These are phyloP conservation scores for Amblyornis subalaris DNA, from an alignment of 2,113 vertebrate genomes.

Conservation along the genomic window DNA sequence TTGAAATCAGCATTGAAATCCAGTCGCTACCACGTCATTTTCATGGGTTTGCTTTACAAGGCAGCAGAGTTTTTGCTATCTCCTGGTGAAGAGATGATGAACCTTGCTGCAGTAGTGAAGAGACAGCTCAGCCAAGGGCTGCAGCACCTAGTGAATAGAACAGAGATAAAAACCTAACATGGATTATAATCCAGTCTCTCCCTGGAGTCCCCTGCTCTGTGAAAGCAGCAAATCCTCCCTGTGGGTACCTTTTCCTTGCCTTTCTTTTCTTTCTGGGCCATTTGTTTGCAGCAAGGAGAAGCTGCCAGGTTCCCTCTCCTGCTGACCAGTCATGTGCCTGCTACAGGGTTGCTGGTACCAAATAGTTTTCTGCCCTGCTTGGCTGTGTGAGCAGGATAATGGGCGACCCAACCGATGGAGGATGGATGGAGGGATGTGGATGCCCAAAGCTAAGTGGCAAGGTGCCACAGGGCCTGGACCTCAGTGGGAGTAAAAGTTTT, in stretches of 20 bases:
- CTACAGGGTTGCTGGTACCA: background rate
- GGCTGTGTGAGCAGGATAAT: background rate
- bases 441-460: background rate
- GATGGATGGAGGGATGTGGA: background rate
- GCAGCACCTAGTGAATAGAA: background rate
- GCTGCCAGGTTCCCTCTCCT: background rate
- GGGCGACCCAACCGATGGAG: rapidly evolving
- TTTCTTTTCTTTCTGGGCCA: background rate
- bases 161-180: background rate
- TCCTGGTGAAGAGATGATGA: background rate
- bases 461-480: background rate
- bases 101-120: background rate
- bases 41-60: background rate
- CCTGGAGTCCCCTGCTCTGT: background rate
- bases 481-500: background rate
- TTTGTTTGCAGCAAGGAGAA: background rate
- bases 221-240: background rate
- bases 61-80: background rate
- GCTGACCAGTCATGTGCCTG: background rate
- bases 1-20: constrained; percentile 26
- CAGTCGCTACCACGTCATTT: rapidly evolving
- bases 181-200: background rate
- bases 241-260: background rate
- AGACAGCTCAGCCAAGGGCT: background rate
- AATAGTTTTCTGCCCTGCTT: background rate